Percentiles rank a stretch among this genome's conserved stretches.
These are phyloP conservation scores for Tachina fera DNA, from an alignment of 2,888 invertebrate species.

Conservation along the genomic window DNA sequence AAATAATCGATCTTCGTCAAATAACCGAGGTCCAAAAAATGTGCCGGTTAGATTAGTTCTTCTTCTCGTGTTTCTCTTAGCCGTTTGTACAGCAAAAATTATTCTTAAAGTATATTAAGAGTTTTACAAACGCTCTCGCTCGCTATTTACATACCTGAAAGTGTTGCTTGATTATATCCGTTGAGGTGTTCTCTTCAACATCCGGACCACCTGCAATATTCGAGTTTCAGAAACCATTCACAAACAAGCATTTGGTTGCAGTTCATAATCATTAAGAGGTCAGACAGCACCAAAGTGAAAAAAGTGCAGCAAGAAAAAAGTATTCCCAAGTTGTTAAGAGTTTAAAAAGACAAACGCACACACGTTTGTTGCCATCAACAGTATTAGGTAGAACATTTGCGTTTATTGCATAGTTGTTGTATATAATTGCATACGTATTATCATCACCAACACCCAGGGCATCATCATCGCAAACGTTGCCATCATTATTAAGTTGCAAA, in stretches of 20 bases:
- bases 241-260: constrained; percentile 39
- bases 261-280: constrained; percentile 48
- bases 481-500: constrained; percentile 44
- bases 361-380: constrained; percentile 36
- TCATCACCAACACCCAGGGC: constrained; percentile 27
- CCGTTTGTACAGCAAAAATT: constrained; percentile 32
- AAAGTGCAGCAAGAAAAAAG: constrained; percentile 5
- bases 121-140: constrained; percentile 48
- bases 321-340: constrained; percentile 41
- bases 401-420: constrained; percentile 44
- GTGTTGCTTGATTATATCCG: constrained; percentile 83
- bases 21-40: too few relatives aligned
- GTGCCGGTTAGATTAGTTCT: background rate
- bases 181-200: constrained; percentile 82
- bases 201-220: constrained; percentile 81
- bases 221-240: constrained; percentile 27
- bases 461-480: constrained; percentile 14
- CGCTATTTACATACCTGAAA: constrained; percentile 82
- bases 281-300: constrained; percentile 35
- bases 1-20: too few relatives aligned
- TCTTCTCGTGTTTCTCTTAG: background rate
- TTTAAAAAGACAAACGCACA: constrained; percentile 42
- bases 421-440: constrained; percentile 55
- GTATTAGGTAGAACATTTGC: constrained; percentile 26
- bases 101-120: constrained; percentile 45